Percentiles rank a stretch among this genome's conserved stretches.
Evolutionary conservation across 1,140 invertebrate species (phyloP).

Genomic region (Drosophila melanogaster): Release_6_plus_ISO1_MT NT_033777.3:6911501-6912000

Average conservation of each 20-base stretch:
- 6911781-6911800: slow-evolving; percentile 52
- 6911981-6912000: slow-evolving; percentile 44
- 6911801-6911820: slow-evolving; percentile 68
- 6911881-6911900: slow-evolving; percentile 82
- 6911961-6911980: not conserved
- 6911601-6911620: slow-evolving; percentile 63
- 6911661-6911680: slow-evolving; percentile 74
- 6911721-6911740: not conserved
- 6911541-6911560: slow-evolving; percentile 80
- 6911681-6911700: slow-evolving; percentile 50
- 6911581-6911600: slow-evolving; percentile 84
- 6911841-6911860: not conserved
- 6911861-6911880: slow-evolving; percentile 65
- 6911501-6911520: not conserved
- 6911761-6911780: slow-evolving; percentile 62
- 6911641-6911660: slow-evolving; percentile 55
- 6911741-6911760: slow-evolving; percentile 19
- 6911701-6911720: slow-evolving; percentile 8
- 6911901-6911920: slow-evolving; percentile 84
- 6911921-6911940: slow-evolving; percentile 71
- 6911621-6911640: not conserved
- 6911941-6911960: slow-evolving; percentile 53
- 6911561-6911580: slow-evolving; percentile 71
- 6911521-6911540: slow-evolving; percentile 79
- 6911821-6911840: slow-evolving; percentile 12